Evolutionary conservation across 35 echinoderm and acorn worm species (phyloP).

Genomic region (Apostichopus parvimensis): DNA sequence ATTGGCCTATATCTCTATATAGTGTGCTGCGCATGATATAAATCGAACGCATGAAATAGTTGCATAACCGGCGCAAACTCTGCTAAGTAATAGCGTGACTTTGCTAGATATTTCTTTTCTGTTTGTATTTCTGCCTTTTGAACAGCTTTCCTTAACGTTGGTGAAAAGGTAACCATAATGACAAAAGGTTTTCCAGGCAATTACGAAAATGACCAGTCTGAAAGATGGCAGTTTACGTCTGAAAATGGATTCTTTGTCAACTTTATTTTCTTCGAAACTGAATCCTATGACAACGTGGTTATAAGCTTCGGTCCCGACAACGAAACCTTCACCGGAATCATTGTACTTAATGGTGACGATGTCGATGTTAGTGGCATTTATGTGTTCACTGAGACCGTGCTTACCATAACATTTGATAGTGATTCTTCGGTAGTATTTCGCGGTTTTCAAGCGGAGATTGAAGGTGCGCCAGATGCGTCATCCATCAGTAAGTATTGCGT

Average conservation of each 20-base stretch:
- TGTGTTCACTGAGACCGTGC: neutral
- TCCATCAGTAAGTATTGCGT: neutral
- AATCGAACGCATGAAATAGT: too few species aligned
- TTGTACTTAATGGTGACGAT: neutral
- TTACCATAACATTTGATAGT: neutral
- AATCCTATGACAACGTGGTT: neutral
- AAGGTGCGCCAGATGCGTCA: neutral
- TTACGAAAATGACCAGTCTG: neutral
- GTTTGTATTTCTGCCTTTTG: neutral
- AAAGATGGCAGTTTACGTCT: neutral
- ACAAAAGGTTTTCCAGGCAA: neutral
- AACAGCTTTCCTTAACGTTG: neutral
- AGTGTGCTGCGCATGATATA: too few species aligned
- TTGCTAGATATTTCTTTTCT: neutral
- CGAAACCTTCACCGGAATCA: neutral
- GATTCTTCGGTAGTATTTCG: neutral
- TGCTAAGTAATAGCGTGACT: too few species aligned
- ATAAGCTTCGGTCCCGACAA: neutral
- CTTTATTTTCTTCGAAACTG: neutral
- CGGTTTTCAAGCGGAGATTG: neutral
- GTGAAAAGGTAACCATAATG: neutral
- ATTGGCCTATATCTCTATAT: too few species aligned
- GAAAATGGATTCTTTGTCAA: constrained; percentile 1
- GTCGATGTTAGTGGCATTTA: neutral
- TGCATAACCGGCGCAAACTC: too few species aligned